phyloP scores from a whole-genome alignment of 2,888 invertebrate species.

The Cinara cedri region DNA sequence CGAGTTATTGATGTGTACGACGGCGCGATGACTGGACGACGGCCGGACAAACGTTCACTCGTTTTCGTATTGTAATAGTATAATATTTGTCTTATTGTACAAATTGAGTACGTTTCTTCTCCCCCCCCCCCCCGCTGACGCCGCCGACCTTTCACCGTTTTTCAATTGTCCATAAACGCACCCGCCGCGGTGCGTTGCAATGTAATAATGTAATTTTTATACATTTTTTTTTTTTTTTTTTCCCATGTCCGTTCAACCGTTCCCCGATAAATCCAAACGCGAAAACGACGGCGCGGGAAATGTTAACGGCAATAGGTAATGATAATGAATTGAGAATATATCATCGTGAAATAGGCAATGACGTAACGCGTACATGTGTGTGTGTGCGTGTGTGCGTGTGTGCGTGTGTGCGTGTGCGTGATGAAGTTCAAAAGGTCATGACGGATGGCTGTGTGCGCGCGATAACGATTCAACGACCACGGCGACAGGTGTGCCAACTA shows the following conservation, averaged over 20 bases:
- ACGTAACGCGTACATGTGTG: constrained; percentile 6
- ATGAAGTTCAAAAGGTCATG: constrained; percentile 46
- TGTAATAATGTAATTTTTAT: too few species aligned
- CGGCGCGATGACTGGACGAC: neutral
- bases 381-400: neutral
- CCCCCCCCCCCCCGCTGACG: too few species aligned
- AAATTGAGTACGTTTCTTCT: too few species aligned
- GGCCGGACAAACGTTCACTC: too few species aligned
- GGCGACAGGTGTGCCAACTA: constrained; percentile 30
- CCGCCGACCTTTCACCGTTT: neutral
- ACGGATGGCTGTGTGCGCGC: constrained; percentile 16
- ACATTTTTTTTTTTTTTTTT: neutral
- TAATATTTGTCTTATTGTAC: neutral
- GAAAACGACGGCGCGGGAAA: neutral
- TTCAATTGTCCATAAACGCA: constrained; percentile 21
- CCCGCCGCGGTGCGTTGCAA: constrained; percentile 15
- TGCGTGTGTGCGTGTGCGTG: constrained; percentile 8
- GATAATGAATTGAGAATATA: neutral
- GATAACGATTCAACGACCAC: constrained; percentile 34
- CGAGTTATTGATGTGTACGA: neutral
- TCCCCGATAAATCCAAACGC: constrained; percentile 1
- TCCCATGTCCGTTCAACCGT: neutral
- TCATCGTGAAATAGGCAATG: neutral
- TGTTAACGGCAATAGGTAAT: neutral
- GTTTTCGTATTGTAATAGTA: constrained; percentile 12